phyloP scores from a whole-genome alignment of 1,140 invertebrate species.

The Pinna nobilis region DNA sequence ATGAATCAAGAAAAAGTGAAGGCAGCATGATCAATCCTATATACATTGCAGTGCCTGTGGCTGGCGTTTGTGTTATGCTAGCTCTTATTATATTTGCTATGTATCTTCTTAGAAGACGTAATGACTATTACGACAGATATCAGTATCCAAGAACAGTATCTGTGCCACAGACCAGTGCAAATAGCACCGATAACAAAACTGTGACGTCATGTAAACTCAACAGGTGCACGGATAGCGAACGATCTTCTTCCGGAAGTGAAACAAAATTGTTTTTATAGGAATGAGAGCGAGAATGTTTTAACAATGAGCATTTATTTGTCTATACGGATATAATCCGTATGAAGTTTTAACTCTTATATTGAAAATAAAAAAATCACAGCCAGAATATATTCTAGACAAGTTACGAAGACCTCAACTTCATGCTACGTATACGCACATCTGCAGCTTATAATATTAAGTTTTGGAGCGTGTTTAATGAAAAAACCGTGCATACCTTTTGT shows the following conservation, averaged over 20 bases:
- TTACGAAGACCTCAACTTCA: no score
- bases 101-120: slow-evolving; percentile 65
- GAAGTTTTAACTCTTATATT: no score
- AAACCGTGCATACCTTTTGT: no score
- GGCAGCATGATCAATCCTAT: slow-evolving; percentile 66
- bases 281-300: no score
- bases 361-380: no score
- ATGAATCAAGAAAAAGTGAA: slow-evolving; percentile 34
- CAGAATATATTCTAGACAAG: no score
- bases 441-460: no score
- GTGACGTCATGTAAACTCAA: slow-evolving; percentile 54
- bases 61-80: slow-evolving; percentile 68
- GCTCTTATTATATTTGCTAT: slow-evolving; percentile 71
- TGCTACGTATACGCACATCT: no score
- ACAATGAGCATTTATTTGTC: no score
- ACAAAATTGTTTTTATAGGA: slow-evolving; percentile 68
- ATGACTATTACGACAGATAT: slow-evolving; percentile 56
- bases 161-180: slow-evolving; percentile 34
- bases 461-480: no score
- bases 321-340: no score
- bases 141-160: slow-evolving; percentile 46
- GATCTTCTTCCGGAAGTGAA: slow-evolving; percentile 70
- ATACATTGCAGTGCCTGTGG: slow-evolving; percentile 71
- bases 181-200: slow-evolving; percentile 31
- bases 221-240: slow-evolving; percentile 69